These are phyloP conservation scores for Aleiodes alternator DNA, from an alignment of 2,888 invertebrate genomes.

Conservation along the genomic window DNA sequence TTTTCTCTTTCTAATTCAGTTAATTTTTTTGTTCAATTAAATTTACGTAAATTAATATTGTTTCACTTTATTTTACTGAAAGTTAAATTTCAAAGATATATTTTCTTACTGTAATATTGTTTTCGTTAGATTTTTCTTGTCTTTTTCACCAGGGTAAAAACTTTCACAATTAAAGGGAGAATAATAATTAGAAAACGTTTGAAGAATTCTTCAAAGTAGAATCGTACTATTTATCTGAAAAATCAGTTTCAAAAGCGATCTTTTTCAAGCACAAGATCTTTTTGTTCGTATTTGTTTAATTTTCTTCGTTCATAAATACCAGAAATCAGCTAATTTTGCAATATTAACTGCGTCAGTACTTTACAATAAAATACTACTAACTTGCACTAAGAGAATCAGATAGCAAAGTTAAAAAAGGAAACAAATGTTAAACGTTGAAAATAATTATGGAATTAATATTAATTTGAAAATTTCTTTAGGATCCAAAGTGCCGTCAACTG, in stretches of 20 bases:
- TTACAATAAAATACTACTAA: conserved; percentile 5
- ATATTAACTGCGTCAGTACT: conserved; percentile 17
- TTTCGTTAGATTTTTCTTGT: background rate
- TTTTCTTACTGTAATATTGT: no score
- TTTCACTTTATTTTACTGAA: no score
- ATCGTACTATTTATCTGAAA: conserved; percentile 14
- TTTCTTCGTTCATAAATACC: background rate
- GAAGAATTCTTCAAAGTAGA: conserved; percentile 7
- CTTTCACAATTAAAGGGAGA: background rate
- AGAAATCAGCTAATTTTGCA: no score
- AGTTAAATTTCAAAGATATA: no score
- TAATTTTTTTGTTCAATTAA: no score
- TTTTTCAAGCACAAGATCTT: conserved; percentile 15
- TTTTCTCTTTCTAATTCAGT: background rate
- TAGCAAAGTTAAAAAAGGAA: no score
- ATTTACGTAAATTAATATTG: no score
- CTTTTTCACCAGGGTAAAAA: no score
- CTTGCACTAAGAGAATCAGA: conserved; percentile 5
- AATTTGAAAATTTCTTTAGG: background rate
- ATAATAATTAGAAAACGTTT: background rate
- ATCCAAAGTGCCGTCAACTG: conserved; percentile 9
- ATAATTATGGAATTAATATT: no score
- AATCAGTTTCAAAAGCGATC: background rate
- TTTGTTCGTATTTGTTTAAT: no score
- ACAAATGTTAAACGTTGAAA: background rate